phyloP scores from a whole-genome alignment of 2,888 invertebrate species.

The Drosophila aldrichi region DNA sequence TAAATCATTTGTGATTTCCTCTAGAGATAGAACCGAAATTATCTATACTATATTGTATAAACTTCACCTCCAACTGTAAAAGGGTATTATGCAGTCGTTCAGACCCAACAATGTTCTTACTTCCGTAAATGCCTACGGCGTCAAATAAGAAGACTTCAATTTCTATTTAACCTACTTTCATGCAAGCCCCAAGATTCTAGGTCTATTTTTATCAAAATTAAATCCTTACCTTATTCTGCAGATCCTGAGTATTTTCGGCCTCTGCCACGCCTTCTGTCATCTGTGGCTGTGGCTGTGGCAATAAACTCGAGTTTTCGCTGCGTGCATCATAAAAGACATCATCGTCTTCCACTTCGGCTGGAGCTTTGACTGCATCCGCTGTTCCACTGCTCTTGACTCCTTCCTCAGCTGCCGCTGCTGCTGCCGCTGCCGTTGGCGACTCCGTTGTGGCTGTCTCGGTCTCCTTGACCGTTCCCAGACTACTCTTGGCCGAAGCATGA shows the following conservation, averaged over 20 bases:
- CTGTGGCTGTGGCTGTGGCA: conserved; percentile 9
- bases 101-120: neutral
- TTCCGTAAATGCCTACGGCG: neutral
- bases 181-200: no score
- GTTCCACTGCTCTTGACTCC: conserved; percentile 28
- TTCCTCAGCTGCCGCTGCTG: conserved; percentile 13
- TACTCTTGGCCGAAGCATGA: neutral
- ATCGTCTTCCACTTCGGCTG: conserved; percentile 73
- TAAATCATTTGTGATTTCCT: no score
- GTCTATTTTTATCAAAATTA: neutral
- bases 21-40: no score
- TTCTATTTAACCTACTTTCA: neutral
- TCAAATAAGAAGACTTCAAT: neutral
- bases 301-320: conserved; percentile 77
- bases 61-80: neutral
- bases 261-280: neutral
- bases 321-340: conserved; percentile 85
- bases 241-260: neutral
- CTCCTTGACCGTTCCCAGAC: neutral
- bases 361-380: conserved; percentile 31
- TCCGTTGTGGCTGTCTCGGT: neutral
- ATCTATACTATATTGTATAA: no score
- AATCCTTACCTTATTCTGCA: conserved; percentile 42
- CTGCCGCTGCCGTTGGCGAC: neutral
- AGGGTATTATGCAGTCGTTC: neutral